Percentiles rank a stretch among this genome's conserved stretches.
Conservation (phyloP, 2,888 invertebrate species). For the Xanthia icteritia region DNA sequence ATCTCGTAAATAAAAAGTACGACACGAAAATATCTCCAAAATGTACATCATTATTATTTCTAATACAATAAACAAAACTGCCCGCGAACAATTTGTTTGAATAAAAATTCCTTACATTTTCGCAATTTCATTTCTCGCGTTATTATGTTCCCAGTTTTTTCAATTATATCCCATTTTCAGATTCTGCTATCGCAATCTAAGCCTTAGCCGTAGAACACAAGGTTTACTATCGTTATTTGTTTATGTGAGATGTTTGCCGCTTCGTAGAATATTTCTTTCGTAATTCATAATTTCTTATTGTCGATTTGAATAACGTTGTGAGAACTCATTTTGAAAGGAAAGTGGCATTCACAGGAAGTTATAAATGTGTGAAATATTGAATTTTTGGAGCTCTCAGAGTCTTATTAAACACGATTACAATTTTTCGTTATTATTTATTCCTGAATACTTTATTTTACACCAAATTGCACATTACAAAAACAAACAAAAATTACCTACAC, state of each 20-base stretch:
- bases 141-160: slow-evolving; percentile 44
- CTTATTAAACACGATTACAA: neutral
- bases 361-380: slow-evolving; percentile 33
- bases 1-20: too few species aligned
- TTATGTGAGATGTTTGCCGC: slow-evolving; percentile 5
- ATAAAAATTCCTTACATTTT: slow-evolving; percentile 41
- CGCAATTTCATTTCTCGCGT: slow-evolving; percentile 46
- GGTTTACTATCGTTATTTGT: slow-evolving; percentile 5
- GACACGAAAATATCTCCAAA: too few species aligned
- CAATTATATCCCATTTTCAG: slow-evolving; percentile 37
- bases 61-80: neutral
- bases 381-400: slow-evolving; percentile 52
- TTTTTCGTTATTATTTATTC: neutral
- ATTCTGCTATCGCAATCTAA: neutral
- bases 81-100: slow-evolving; percentile 37
- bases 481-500: too few species aligned
- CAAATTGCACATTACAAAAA: too few species aligned
- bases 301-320: slow-evolving; percentile 47
- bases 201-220: neutral
- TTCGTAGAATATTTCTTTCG: slow-evolving; percentile 36
- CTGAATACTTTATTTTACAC: too few species aligned
- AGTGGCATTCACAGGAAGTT: slow-evolving; percentile 2
- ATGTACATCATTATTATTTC: too few species aligned
- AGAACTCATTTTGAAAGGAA: slow-evolving; percentile 37
- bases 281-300: slow-evolving; percentile 54